A percentile compares a stretch with the other conserved stretches of the same genome.
Evolutionary conservation across 2,797 vertebrate genomes (phyloP).

Genomic region (Adrianichthys oophorus): DNA sequence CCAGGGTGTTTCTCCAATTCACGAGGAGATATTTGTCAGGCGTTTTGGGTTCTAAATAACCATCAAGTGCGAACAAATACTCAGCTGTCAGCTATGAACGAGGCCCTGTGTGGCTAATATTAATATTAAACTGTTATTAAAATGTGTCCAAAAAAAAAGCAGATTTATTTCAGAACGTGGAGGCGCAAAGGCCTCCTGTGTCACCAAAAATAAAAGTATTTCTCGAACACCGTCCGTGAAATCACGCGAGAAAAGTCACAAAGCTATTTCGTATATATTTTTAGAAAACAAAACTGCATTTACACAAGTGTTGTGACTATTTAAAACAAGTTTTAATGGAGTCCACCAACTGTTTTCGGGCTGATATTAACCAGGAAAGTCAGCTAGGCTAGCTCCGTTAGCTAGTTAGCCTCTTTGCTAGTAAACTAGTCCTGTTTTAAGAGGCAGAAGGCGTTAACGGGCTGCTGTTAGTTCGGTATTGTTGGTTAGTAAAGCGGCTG

Average conservation of each 20-base stretch:
- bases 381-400: constrained; percentile 47
- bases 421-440: constrained; percentile 20
- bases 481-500: neutral
- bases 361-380: constrained; percentile 26
- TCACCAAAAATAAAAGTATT: constrained; percentile 36
- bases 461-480: constrained; percentile 28
- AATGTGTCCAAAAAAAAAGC: constrained; percentile 4
- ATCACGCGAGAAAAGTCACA: constrained; percentile 50
- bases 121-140: too few relatives aligned
- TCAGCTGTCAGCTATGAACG: too few relatives aligned
- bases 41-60: too few relatives aligned
- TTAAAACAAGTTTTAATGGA: constrained; percentile 44
- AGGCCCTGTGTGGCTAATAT: too few relatives aligned
- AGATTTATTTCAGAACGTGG: constrained; percentile 37
- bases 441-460: constrained; percentile 25
- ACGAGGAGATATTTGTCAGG: neutral
- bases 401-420: constrained; percentile 54
- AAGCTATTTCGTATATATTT: constrained; percentile 31
- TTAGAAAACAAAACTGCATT: constrained; percentile 8
- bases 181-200: constrained; percentile 64
- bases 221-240: constrained; percentile 30
- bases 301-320: constrained; percentile 15
- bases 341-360: constrained; percentile 35
- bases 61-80: too few relatives aligned
- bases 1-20: constrained; percentile 15